A percentile compares a stretch with the other conserved stretches of the same genome.
Conservation (phyloP, 1,140 invertebrate species). For the Elysia chlorotica region DNA sequence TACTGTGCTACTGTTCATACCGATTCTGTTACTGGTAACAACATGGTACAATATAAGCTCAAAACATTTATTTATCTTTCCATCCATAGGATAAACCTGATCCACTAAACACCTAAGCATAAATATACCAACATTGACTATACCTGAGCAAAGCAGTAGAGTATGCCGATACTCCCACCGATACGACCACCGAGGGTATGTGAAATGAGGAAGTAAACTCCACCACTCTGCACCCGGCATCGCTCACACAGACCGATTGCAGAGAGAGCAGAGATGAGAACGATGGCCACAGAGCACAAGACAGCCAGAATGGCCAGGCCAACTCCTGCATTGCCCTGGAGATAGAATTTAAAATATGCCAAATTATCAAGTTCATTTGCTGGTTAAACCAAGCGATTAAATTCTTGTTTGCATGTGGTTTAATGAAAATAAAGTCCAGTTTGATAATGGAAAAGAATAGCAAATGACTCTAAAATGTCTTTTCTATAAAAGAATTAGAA, state of each 20-base stretch:
- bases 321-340: slow-evolving; percentile 81
- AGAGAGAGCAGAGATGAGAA: slow-evolving; percentile 87
- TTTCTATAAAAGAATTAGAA: not conserved
- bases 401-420: not conserved
- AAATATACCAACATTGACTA: too few species aligned
- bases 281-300: slow-evolving; percentile 84
- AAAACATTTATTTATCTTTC: too few species aligned
- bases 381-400: not conserved
- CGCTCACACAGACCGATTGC: slow-evolving; percentile 93
- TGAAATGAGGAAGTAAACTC: slow-evolving; percentile 92
- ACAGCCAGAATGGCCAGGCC: slow-evolving; percentile 86
- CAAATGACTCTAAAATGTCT: not conserved
- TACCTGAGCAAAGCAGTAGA: slow-evolving; percentile 94
- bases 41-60: too few species aligned
- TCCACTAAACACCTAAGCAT: too few species aligned
- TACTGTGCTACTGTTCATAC: too few species aligned
- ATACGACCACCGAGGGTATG: slow-evolving; percentile 91
- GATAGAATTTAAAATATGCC: not conserved
- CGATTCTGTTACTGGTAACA: too few species aligned
- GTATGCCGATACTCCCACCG: slow-evolving; percentile 86
- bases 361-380: not conserved
- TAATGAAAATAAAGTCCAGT: not conserved
- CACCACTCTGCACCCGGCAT: slow-evolving; percentile 87
- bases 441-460: not conserved
- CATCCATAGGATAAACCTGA: too few species aligned